Evolutionary conservation across 2,797 vertebrate species (phyloP).

Genomic region (Protonibea diacanthus): DNA sequence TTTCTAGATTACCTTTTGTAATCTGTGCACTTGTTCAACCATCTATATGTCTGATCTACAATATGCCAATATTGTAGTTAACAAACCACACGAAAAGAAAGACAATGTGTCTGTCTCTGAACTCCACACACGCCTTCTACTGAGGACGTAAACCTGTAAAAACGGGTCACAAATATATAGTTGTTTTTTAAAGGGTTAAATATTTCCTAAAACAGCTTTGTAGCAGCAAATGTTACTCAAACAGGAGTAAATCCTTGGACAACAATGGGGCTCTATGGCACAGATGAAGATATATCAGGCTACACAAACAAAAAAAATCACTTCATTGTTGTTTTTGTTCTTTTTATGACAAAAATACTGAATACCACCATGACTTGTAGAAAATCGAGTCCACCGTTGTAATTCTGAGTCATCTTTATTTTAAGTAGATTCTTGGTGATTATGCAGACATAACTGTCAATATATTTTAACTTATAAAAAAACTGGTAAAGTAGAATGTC

Average conservation of each 20-base stretch:
- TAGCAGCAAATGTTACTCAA: no score
- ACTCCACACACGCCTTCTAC: not conserved
- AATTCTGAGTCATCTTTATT: constrained; percentile 76
- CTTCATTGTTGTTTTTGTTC: not conserved
- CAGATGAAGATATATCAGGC: not conserved
- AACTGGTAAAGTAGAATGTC: constrained; percentile 71
- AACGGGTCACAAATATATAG: not conserved
- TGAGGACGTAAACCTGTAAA: not conserved
- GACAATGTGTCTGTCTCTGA: not conserved
- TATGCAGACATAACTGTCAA: constrained; percentile 67
- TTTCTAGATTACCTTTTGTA: not conserved
- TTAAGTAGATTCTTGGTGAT: constrained; percentile 69
- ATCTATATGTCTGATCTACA: not conserved
- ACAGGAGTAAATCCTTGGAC: not conserved
- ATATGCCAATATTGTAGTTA: not conserved
- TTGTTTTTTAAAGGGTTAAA: not conserved
- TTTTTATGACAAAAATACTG: not conserved
- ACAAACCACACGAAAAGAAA: not conserved
- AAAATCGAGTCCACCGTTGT: constrained; percentile 44
- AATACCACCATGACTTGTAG: not conserved
- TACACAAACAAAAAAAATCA: not conserved
- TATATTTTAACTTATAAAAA: constrained; percentile 74
- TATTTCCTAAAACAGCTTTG: not conserved
- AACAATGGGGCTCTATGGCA: not conserved
- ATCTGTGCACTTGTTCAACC: not conserved